Evolutionary conservation across 2,113 vertebrate genomes (phyloP).

Genomic region (Amblyopsis rosae): DNA sequence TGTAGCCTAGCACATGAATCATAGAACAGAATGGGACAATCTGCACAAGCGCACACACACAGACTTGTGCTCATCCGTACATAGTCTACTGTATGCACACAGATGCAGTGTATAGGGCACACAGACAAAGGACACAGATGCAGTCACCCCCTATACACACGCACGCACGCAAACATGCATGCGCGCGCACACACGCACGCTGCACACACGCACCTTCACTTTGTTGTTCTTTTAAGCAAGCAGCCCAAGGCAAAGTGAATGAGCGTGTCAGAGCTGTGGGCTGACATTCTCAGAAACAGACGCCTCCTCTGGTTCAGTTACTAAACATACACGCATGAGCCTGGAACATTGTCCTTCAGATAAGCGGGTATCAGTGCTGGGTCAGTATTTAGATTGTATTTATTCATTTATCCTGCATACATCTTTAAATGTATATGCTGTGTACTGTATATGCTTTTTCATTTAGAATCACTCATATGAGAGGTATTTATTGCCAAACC

Average conservation of each 20-base stretch:
- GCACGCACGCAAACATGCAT: not conserved
- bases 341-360: not conserved
- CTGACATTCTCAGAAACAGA: constrained; percentile 53
- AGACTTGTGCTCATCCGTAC: constrained; percentile 28
- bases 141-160: constrained; percentile 12
- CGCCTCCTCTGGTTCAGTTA: constrained; percentile 42
- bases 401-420: too few species aligned
- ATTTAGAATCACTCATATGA: too few species aligned
- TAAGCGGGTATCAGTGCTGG: too few species aligned
- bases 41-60: constrained; percentile 4
- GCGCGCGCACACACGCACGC: not conserved
- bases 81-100: constrained; percentile 33
- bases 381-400: too few species aligned
- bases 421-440: too few species aligned
- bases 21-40: constrained; percentile 57
- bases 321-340: constrained; percentile 12
- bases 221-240: constrained; percentile 55
- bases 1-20: constrained; percentile 47
- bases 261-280: constrained; percentile 55
- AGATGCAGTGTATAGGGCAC: constrained; percentile 44
- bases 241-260: constrained; percentile 54
- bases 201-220: constrained; percentile 57
- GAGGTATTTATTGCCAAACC: too few species aligned
- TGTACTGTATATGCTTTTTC: too few species aligned
- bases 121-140: constrained; percentile 56